Conservation (phyloP, 1,140 invertebrate genomes). For the Aphelinus certus region DNA sequence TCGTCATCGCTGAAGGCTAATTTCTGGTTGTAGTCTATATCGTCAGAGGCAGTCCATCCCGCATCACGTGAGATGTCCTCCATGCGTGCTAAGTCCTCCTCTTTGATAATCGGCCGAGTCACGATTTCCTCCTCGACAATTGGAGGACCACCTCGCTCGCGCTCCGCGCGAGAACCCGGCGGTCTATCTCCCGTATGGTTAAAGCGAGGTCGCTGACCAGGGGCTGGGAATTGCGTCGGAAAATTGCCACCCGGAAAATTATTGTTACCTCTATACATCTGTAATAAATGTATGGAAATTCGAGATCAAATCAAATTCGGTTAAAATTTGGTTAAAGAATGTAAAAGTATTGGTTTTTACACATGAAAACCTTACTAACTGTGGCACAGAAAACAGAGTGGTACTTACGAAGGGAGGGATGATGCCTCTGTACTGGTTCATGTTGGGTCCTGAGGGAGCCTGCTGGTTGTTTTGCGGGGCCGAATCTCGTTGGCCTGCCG, state of each 20-base stretch:
- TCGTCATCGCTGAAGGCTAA: slow-evolving; percentile 94
- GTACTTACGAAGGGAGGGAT: slow-evolving; percentile 78
- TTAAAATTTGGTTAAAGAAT: too few relatives aligned
- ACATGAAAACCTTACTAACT: too few relatives aligned
- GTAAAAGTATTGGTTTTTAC: too few relatives aligned
- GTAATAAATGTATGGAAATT: not conserved
- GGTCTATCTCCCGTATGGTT: slow-evolving; percentile 56
- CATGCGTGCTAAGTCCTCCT: slow-evolving; percentile 90
- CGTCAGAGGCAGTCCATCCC: slow-evolving; percentile 90
- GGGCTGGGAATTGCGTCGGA: slow-evolving; percentile 58
- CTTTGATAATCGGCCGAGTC: slow-evolving; percentile 86
- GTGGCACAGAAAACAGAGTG: slow-evolving; percentile 32
- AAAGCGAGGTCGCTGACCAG: slow-evolving; percentile 59
- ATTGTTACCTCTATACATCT: slow-evolving; percentile 64
- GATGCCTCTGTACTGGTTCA: slow-evolving; percentile 75
- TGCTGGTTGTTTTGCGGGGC: slow-evolving; percentile 53
- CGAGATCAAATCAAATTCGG: too few relatives aligned
- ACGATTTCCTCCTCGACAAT: slow-evolving; percentile 59
- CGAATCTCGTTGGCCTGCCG: slow-evolving; percentile 69
- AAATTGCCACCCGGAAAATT: slow-evolving; percentile 60
- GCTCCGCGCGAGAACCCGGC: slow-evolving; percentile 5
- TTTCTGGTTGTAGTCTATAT: slow-evolving; percentile 96
- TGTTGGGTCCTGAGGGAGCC: slow-evolving; percentile 52
- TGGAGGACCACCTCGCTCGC: slow-evolving; percentile 20
- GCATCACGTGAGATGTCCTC: slow-evolving; percentile 90